phyloP scores from a whole-genome alignment of 2,797 vertebrate species.

The Buphagus erythrorhynchus region DNA sequence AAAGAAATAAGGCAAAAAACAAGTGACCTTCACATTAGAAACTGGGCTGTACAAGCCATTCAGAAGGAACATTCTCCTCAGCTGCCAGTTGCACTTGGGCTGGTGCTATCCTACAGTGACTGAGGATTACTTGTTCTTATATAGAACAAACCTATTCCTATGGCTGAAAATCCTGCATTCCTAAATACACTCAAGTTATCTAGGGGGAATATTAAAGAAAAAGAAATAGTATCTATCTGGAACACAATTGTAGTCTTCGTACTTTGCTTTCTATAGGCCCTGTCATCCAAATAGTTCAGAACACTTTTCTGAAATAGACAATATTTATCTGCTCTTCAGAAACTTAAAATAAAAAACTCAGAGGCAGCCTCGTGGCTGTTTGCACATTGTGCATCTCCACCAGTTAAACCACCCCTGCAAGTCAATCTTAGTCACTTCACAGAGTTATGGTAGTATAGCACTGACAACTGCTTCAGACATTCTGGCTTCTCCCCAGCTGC shows the following conservation, averaged over 20 bases:
- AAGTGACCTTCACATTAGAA: background rate
- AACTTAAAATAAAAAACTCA: background rate
- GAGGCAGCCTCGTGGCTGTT: background rate
- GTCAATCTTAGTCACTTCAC: background rate
- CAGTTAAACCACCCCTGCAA: background rate
- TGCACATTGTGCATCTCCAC: background rate
- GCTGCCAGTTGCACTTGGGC: background rate
- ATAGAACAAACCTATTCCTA: background rate
- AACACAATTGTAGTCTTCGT: background rate
- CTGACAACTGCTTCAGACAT: background rate
- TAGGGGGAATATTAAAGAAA: background rate
- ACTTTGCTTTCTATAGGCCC: background rate
- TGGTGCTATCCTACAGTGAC: background rate
- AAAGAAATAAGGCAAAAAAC: background rate
- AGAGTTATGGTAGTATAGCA: background rate
- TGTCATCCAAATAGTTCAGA: background rate
- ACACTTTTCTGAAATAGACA: background rate
- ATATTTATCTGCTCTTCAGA: background rate
- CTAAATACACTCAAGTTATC: background rate
- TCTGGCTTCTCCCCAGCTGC: background rate
- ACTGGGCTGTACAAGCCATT: background rate
- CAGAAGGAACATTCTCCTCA: background rate
- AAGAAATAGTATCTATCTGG: background rate
- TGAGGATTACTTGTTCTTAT: background rate
- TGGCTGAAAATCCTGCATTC: background rate